phyloP scores from a whole-genome alignment of 1,140 invertebrate species.

The Cydia splendana region DNA sequence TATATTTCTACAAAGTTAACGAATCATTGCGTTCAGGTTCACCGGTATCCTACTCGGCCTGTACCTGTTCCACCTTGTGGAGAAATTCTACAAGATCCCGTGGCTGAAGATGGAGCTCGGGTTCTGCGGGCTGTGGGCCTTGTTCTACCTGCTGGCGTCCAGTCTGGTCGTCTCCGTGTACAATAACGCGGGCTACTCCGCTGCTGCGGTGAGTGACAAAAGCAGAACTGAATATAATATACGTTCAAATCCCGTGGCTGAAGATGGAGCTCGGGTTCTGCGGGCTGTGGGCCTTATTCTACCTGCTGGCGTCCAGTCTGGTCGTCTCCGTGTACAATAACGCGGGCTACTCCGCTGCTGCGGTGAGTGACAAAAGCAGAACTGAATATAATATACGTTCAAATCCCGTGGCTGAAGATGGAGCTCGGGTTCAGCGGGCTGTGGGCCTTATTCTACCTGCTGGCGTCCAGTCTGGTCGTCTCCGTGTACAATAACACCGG shows the following conservation, averaged over 20 bases:
- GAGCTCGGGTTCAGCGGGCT: conserved; percentile 89
- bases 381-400: too few species aligned
- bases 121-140: conserved; percentile 86
- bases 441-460: conserved; percentile 86
- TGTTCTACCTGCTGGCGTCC: conserved; percentile 86
- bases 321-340: conserved; percentile 81
- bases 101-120: conserved; percentile 93
- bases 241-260: conserved; percentile 87
- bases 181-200: conserved; percentile 78
- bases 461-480: conserved; percentile 84
- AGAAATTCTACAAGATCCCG: conserved; percentile 91
- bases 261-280: conserved; percentile 92
- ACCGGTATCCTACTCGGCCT: conserved; percentile 89
- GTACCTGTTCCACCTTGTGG: conserved; percentile 92
- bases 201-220: conserved; percentile 84
- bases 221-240: not conserved
- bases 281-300: conserved; percentile 85
- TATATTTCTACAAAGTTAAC: too few species aligned
- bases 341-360: conserved; percentile 81
- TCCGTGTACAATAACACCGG: conserved; percentile 80
- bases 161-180: conserved; percentile 82
- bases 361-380: conserved; percentile 80
- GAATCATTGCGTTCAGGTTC: conserved; percentile 69
- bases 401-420: conserved; percentile 92
- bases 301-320: conserved; percentile 85